Percentiles rank a stretch among this genome's conserved stretches.
phyloP scores from a whole-genome alignment of 2,113 vertebrate genomes.

The Dolichallabes microphthalmus region DNA sequence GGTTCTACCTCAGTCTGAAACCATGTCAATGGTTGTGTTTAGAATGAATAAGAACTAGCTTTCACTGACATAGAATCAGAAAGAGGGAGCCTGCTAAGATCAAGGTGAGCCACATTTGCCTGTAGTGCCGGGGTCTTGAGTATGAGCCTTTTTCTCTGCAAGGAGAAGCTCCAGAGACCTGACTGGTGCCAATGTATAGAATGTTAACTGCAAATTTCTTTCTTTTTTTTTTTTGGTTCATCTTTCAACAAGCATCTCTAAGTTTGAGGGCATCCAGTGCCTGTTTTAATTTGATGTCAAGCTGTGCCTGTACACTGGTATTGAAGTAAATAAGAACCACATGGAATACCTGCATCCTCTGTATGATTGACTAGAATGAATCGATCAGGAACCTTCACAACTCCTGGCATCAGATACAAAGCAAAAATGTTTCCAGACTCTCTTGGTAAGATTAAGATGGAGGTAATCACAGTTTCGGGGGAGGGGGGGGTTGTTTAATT shows the following conservation, averaged over 20 bases:
- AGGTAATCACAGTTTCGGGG: conserved; percentile 58
- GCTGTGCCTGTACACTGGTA: conserved; percentile 75
- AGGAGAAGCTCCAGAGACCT: conserved; percentile 57
- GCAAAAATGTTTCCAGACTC: conserved; percentile 70
- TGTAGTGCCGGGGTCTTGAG: conserved; percentile 51
- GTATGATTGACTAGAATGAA: conserved; percentile 62
- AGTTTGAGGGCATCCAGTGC: conserved; percentile 73
- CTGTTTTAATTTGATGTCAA: conserved; percentile 69
- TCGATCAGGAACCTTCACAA: conserved; percentile 66
- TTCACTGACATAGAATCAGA: conserved; percentile 47
- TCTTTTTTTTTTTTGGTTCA: conserved; percentile 8
- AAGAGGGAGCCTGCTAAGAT: conserved; percentile 56
- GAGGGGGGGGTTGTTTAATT: conserved; percentile 64
- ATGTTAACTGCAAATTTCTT: conserved; percentile 71
- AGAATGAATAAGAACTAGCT: conserved; percentile 44
- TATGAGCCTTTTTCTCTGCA: conserved; percentile 53
- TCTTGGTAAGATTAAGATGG: conserved; percentile 69
- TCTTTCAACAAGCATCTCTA: conserved; percentile 59
- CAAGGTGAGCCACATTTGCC: conserved; percentile 58
- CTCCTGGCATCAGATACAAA: conserved; percentile 73
- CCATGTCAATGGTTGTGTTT: conserved; percentile 64
- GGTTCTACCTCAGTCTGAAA: conserved; percentile 77
- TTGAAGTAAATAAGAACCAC: conserved; percentile 60
- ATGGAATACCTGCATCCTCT: conserved; percentile 65
- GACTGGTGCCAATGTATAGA: conserved; percentile 74